Base-by-base conservation (phyloP, 2,797 vertebrate genomes). In the Pseudochirops cupreus region DNA sequence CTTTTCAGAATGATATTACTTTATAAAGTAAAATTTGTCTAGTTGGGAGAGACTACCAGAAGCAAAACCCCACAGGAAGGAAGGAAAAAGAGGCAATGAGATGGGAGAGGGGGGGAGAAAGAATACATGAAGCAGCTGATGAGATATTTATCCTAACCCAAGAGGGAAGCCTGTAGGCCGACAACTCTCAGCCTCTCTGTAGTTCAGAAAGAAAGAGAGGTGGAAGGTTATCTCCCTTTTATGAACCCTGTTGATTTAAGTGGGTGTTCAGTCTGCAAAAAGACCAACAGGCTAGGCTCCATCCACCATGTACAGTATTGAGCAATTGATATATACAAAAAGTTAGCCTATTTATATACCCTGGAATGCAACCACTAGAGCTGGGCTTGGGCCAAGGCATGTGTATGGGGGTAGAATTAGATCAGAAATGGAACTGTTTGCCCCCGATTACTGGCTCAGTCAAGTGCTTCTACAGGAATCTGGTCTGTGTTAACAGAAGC, bases 251-350 rank as follows among this genome's bases (percentile, higher is more conserved):
- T 2, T 93, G n/a, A 53, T 28, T 4, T 7, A 14, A 3, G 31
- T 14, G 13, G 31, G n/a, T 33, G 29, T 56, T 50, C 21, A 0
- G 52, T 55, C 90, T 91, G 28, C 29, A 87, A 46, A 87, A 0
- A 55, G 5, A 21, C 31, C 92, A 28, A 58, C 13, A 33, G 1
- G 24, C 31, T 89, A 2, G 58, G 29, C 59, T 26, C 29, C 0
- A 1, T 24, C 4, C 0, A 59, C 0, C 0, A 12, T 0, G 0
- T n/a, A 55, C 53, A 9, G 0, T 0, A 90, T 9, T 14, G 4
- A n/a, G 4, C 31, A 11, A 0, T 0, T 33, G 52, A 33, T 58
- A 57, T 28, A 0, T 3, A 87, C 16, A 7, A 29, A n/a, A 62
- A 0, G 0, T 28, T 0, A 0, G 62, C 1, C 97, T 93, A 31